A percentile compares a stretch with the other conserved stretches of the same genome.
Evolutionary conservation across 2,888 invertebrate genomes (phyloP).

Genomic region (Agriotes lineatus): DNA sequence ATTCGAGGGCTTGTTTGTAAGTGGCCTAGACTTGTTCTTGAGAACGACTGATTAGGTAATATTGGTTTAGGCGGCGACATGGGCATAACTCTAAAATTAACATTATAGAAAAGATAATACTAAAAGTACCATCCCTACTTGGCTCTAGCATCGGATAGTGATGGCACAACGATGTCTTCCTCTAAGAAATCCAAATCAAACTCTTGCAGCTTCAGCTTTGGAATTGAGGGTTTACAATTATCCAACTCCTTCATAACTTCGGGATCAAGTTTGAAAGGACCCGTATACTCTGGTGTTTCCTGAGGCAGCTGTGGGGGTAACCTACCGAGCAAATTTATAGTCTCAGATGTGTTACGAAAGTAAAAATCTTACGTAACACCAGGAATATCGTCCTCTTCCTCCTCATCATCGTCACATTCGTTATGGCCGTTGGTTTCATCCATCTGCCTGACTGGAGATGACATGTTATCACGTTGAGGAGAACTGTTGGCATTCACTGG

Average conservation of each 20-base stretch:
- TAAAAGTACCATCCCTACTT: constrained; percentile 56
- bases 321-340: constrained; percentile 40
- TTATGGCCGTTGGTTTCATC: constrained; percentile 54
- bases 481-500: constrained; percentile 9
- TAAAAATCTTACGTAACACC: constrained; percentile 49
- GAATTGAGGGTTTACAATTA: constrained; percentile 53
- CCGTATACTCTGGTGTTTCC: constrained; percentile 69
- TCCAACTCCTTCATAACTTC: constrained; percentile 80
- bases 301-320: constrained; percentile 65
- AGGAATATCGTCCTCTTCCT: constrained; percentile 61
- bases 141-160: constrained; percentile 57
- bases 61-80: constrained; percentile 71
- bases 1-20: constrained; percentile 38
- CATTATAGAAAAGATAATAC: no score
- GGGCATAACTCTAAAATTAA: constrained; percentile 67
- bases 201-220: constrained; percentile 60
- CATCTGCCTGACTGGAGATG: constrained; percentile 31
- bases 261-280: constrained; percentile 85
- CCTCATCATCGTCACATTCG: constrained; percentile 57
- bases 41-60: constrained; percentile 54
- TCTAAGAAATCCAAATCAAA: constrained; percentile 62
- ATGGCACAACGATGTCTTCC: constrained; percentile 60
- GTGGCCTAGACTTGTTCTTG: constrained; percentile 47
- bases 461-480: constrained; percentile 17
- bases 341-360: neutral